Base-by-base conservation (phyloP, 2,888 invertebrate species). In the Gnatocerus cornutus region DNA sequence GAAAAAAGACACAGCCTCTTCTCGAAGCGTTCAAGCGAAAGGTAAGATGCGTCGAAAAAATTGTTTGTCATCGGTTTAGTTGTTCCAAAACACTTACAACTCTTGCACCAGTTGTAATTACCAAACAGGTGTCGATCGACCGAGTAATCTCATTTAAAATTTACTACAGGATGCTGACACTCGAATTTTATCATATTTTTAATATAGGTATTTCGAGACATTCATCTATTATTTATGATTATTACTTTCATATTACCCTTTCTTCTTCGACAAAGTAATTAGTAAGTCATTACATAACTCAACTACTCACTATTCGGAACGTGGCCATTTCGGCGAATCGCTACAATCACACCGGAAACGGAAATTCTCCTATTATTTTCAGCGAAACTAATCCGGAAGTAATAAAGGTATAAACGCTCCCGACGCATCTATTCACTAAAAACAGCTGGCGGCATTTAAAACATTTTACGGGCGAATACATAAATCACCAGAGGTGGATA, bases 321-420 rank as follows among this genome's bases (percentile, higher is more conserved):
- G 50, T 50, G 29, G 27, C 12, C 50, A 29, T 29, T 50, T 50
- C 29, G 50, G 13, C 50, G 48, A 48, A 50, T 29, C 29, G 30
- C 29, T 7, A 30, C 50, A 12, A 50, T 21, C 9, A 9, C 10
- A 27, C 45, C 43, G 61, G 61, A 61, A 62, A 37, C 62, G 62
- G 62, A 62, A 59, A 27, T 59, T 29, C 29, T 27, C n/a, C 14
- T 13, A 61, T 48, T 61, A 56, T 48, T 48, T 61, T 59, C 30
- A 41, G 45, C 55, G 41, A 30, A 48, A 62, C 68, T 74, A 76
- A 73, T 76, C 75, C 74, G 75, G 75, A 74, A 73, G 75, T 72
- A 72, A 72, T 75, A 73, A 75, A 74, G 72, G 71, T 71, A 73
- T 69, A 73, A 73, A 73, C 37, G 50, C 13, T 21, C 21, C 48